phyloP scores from a whole-genome alignment of 2,113 vertebrate species.

The Leucoraja erinaceus region DNA sequence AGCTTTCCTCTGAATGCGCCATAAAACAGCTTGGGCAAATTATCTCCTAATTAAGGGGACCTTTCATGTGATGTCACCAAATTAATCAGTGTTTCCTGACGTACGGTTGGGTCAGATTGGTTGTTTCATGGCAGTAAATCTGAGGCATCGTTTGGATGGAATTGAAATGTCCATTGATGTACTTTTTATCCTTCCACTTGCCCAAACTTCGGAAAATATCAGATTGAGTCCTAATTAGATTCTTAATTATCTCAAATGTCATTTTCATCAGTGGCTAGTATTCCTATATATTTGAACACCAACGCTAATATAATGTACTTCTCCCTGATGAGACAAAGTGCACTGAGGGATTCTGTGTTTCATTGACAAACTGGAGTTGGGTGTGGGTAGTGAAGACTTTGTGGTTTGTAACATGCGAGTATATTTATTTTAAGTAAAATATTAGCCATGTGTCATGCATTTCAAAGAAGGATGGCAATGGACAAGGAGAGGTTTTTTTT shows the following conservation, averaged over 20 bases:
- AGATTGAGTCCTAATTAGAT: background rate
- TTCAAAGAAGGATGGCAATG: too few species aligned
- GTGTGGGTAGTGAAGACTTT: too few species aligned
- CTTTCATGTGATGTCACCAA: background rate
- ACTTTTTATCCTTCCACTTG: background rate
- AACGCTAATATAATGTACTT: background rate
- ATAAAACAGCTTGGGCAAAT: background rate
- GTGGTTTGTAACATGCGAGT: too few species aligned
- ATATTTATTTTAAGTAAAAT: too few species aligned
- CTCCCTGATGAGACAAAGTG: background rate
- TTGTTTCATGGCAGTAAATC: too few species aligned
- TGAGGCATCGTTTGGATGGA: background rate
- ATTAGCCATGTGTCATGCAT: too few species aligned
- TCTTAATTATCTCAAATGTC: background rate
- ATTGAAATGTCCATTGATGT: background rate
- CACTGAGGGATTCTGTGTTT: background rate
- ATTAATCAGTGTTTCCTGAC: background rate
- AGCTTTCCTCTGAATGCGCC: background rate
- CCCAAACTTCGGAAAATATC: background rate
- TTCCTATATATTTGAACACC: background rate
- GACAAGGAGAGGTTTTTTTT: background rate
- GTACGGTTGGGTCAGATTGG: background rate
- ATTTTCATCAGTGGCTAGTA: background rate
- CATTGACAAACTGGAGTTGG: background rate
- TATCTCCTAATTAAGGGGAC: background rate